phyloP scores from a whole-genome alignment of 2,113 vertebrate genomes.

The Benitochromis conjunctus region DNA sequence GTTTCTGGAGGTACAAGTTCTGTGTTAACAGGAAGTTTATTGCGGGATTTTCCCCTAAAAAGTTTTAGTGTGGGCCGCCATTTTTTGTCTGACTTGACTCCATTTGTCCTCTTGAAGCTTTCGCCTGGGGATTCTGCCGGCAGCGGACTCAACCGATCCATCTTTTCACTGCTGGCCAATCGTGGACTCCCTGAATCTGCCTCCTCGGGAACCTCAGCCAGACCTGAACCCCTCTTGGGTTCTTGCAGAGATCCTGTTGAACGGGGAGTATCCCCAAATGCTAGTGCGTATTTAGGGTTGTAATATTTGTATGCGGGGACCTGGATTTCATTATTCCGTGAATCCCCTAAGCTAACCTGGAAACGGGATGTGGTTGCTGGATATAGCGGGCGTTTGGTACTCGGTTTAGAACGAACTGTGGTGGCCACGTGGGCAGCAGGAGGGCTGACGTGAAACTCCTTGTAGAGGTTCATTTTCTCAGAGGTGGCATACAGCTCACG shows the following conservation, averaged over 20 bases:
- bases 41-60: not conserved
- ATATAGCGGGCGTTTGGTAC: slow-evolving; percentile 50
- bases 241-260: slow-evolving; percentile 5
- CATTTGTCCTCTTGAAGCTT: not conserved
- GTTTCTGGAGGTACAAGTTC: not conserved
- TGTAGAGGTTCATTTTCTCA: slow-evolving; percentile 83
- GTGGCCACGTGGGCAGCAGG: not conserved
- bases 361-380: slow-evolving; percentile 68
- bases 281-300: slow-evolving; percentile 90
- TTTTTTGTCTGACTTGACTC: not conserved
- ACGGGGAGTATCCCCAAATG: slow-evolving; percentile 48
- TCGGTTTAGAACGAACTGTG: slow-evolving; percentile 22
- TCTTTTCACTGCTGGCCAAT: slow-evolving; percentile 18
- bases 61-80: not conserved
- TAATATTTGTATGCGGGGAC: slow-evolving; percentile 88
- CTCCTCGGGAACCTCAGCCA: not conserved
- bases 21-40: not conserved
- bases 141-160: not conserved
- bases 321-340: slow-evolving; percentile 24
- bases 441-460: slow-evolving; percentile 73
- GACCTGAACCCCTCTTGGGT: not conserved
- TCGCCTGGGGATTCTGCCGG: not conserved
- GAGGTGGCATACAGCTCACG: slow-evolving; percentile 91
- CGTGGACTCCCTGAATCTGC: not conserved
- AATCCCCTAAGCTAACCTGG: slow-evolving; percentile 69